Evolutionary conservation across 2,113 vertebrate species (phyloP), one percentile per base, ranked within the genome.

Genomic region (Pseudorasbora parva): DNA sequence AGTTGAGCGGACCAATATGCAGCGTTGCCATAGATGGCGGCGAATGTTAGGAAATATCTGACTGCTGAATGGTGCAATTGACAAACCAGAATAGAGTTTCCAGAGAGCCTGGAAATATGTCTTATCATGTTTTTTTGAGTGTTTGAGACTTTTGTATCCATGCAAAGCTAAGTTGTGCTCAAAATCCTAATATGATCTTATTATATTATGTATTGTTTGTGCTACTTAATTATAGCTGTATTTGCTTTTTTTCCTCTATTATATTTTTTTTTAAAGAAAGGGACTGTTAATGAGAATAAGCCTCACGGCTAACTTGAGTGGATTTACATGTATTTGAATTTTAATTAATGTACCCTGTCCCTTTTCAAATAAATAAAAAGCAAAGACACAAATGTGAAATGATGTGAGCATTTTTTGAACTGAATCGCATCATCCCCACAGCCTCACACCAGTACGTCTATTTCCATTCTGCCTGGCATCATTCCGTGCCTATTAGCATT

Each of bases 401-500:
- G 27, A 57, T 5, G 27, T 33, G 51, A 37, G 5, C 21, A 37
- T 57, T 76, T 76, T 14, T 72, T 14, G 2, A 47, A 14, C 45
- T 51, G 45, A 74, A 74, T 15, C 8, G 1, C 45, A 51, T 51
- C 43, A 73, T 47, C 72, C 33, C 57, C 57, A 60, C 41, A 74
- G 30, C 41, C n/a, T 62, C 76, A 45, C 57, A 51, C 56, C 51
- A 84, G 71, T 62, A 84, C 14, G n/a, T 11, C 47, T 8, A 66
- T 37, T 54, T 62, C 62, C 51, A 60, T 79, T 59, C 57, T 14
- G 64, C 51, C 10, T 68, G 51, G 56, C 21, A 25, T 78, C 37
- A 77, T 84, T 86, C 77, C 27, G 69, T 74, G 41, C 51, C 60
- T 84, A 75, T 82, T 87, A 85, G 37, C 57, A 82, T 82, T 82